phyloP scores from a whole-genome alignment of 1,140 invertebrate species.

The Rhagoletis pomonella region DNA sequence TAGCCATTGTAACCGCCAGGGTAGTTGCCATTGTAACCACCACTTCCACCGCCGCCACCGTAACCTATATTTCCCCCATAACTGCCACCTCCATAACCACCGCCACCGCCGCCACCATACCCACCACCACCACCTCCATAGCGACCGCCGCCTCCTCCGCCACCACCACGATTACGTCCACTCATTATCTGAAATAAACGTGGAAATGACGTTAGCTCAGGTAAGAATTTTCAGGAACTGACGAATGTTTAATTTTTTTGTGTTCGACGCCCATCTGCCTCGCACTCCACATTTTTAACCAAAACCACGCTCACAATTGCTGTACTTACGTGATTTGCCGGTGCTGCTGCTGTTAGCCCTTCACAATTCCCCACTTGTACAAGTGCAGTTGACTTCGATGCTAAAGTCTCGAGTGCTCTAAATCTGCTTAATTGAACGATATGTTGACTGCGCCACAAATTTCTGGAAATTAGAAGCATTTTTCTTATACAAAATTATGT shows the following conservation, averaged over 20 bases:
- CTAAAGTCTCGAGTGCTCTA: constrained; percentile 51
- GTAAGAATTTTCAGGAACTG: background rate
- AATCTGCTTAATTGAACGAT: constrained; percentile 60
- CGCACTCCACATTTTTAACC: background rate
- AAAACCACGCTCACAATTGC: background rate
- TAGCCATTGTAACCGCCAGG: constrained; percentile 56
- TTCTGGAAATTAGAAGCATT: constrained; percentile 69
- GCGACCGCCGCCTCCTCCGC: background rate
- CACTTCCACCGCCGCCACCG: constrained; percentile 60
- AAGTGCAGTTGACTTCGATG: background rate
- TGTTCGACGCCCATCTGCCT: no score
- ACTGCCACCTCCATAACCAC: constrained; percentile 43
- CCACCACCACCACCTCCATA: no score
- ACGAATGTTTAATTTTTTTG: background rate
- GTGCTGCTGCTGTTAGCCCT: constrained; percentile 31
- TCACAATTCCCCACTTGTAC: background rate
- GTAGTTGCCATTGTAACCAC: constrained; percentile 66
- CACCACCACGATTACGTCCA: constrained; percentile 62
- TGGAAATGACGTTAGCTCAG: background rate
- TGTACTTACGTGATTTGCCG: constrained; percentile 68
- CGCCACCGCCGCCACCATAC: constrained; percentile 31
- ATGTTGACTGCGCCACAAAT: constrained; percentile 65
- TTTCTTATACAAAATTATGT: constrained; percentile 56
- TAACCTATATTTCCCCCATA: constrained; percentile 26
- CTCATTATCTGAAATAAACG: constrained; percentile 65